Conservation (phyloP, 2,888 invertebrate species). For the Panopea generosa region DNA sequence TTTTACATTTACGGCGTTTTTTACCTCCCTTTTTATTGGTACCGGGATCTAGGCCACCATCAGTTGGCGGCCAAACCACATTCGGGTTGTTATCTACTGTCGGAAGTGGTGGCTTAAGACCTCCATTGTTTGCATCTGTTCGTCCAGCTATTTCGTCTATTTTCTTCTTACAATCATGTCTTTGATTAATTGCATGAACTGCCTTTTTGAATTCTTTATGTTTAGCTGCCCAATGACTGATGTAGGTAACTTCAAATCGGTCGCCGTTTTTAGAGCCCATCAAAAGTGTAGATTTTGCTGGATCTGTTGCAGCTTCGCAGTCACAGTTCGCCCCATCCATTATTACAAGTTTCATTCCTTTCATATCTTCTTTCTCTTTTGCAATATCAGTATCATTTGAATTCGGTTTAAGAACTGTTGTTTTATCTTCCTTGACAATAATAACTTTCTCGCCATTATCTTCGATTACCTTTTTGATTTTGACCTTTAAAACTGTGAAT, state of each 20-base stretch:
- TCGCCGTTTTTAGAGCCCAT: conserved; percentile 46
- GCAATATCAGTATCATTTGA: conserved; percentile 19
- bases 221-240: conserved; percentile 42
- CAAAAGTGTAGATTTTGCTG: conserved; percentile 27
- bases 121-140: conserved; percentile 45
- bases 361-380: conserved; percentile 36
- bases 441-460: conserved; percentile 44
- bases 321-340: conserved; percentile 50
- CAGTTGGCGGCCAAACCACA: not conserved
- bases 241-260: conserved; percentile 40
- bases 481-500: conserved; percentile 51
- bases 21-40: conserved; percentile 15
- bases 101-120: conserved; percentile 38
- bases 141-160: conserved; percentile 47
- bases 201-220: conserved; percentile 49
- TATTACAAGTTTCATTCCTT: conserved; percentile 40
- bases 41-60: conserved; percentile 18
- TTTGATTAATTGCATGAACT: conserved; percentile 46
- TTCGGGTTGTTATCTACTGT: conserved; percentile 4
- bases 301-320: conserved; percentile 31
- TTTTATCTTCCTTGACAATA: conserved; percentile 18
- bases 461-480: conserved; percentile 35
- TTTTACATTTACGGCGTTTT: conserved; percentile 4
- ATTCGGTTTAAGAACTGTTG: conserved; percentile 29
- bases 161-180: conserved; percentile 50